Conservation (phyloP, 2,797 vertebrate species). For the Gymnopithys bicolor region DNA sequence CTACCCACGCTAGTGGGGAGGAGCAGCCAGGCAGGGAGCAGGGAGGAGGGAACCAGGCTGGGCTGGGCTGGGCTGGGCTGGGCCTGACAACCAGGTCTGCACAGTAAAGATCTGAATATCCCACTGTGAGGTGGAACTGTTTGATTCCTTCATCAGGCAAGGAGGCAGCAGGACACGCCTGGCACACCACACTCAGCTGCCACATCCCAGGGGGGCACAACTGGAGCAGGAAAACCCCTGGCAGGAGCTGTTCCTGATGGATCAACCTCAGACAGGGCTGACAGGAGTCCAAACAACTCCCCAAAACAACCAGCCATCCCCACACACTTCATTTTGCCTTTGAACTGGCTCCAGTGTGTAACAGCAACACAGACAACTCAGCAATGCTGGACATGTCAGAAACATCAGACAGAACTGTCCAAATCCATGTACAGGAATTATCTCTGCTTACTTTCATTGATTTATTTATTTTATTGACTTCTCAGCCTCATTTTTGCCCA, state of each 20-base stretch:
- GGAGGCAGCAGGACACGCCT: background rate
- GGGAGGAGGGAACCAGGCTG: conserved; percentile 26
- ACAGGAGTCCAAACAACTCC: fast-evolving
- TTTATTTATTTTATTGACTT: background rate
- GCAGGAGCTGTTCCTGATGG: background rate
- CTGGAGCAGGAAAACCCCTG: fast-evolving
- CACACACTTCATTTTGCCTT: background rate
- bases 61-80: no score
- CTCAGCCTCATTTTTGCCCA: background rate
- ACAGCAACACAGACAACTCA: background rate
- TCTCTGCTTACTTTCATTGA: background rate
- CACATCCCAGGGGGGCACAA: background rate
- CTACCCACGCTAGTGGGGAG: conserved; percentile 29
- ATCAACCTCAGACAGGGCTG: background rate
- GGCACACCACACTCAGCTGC: no score
- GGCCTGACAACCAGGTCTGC: background rate
- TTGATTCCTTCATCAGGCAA: background rate
- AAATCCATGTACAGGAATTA: background rate
- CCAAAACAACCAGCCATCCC: background rate
- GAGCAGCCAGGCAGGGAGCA: conserved; percentile 9
- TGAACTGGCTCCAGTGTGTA: background rate
- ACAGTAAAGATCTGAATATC: fast-evolving
- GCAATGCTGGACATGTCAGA: background rate
- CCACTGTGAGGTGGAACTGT: fast-evolving
- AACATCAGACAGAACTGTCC: background rate